Percentiles rank a stretch among this genome's conserved stretches.
Conservation (phyloP, 2,113 vertebrate species). For the Murina feae region DNA sequence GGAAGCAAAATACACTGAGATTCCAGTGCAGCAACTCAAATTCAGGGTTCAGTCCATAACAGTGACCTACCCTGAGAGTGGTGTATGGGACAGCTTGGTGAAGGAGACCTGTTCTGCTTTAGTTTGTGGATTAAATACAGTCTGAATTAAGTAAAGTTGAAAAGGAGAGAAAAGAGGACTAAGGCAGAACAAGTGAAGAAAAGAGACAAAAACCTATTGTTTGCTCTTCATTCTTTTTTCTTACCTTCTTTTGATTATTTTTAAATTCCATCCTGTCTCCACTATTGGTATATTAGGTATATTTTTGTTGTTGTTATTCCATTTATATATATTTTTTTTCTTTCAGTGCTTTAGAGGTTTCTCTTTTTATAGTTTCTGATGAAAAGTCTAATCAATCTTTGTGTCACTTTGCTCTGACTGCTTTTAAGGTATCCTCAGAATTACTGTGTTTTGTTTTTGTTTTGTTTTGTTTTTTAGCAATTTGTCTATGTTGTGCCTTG, state of each 20-base stretch:
- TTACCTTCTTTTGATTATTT: not conserved
- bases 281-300: not conserved
- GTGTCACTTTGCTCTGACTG: not conserved
- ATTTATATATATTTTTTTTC: not conserved
- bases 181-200: not conserved
- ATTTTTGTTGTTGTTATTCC: not conserved
- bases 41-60: fast-evolving
- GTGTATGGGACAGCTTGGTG: not conserved
- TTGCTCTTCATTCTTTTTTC: not conserved
- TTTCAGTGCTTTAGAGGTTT: not conserved
- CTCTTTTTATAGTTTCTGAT: not conserved
- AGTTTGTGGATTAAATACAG: not conserved
- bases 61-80: not conserved
- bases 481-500: not conserved
- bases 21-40: not conserved
- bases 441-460: not conserved
- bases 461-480: not conserved
- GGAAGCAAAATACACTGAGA: not conserved
- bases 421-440: not conserved
- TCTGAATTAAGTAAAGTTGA: not conserved
- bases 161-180: not conserved
- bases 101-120: not conserved
- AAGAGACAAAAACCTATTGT: not conserved
- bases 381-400: not conserved
- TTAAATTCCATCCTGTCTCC: not conserved